phyloP scores from a whole-genome alignment of 2,113 vertebrate genomes.

The Perca flavescens region DNA sequence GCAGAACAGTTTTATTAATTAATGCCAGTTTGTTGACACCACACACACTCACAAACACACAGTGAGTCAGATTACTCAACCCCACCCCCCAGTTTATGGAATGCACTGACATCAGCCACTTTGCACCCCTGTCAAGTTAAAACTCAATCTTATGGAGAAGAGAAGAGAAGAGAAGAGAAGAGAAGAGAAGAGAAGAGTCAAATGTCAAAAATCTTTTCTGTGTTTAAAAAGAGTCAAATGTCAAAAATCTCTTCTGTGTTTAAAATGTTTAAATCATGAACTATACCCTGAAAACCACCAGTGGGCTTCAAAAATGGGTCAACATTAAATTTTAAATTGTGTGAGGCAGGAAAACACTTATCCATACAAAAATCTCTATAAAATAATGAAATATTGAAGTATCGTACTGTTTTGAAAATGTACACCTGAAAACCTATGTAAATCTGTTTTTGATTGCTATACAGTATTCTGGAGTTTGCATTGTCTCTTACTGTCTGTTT shows the following conservation, averaged over 20 bases:
- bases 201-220: too few species aligned
- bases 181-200: not conserved
- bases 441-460: not conserved
- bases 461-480: not conserved
- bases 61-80: conserved; percentile 10
- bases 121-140: conserved; percentile 28
- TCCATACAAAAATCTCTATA: not conserved
- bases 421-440: not conserved
- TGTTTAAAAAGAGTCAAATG: not conserved
- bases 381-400: not conserved
- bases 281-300: not conserved
- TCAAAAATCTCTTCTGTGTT: not conserved
- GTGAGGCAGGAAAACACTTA: not conserved
- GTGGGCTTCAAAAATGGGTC: not conserved
- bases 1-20: conserved; percentile 11
- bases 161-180: not conserved
- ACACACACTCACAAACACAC: conserved; percentile 14
- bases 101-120: conserved; percentile 44
- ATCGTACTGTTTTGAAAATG: not conserved
- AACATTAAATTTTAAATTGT: not conserved
- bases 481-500: not conserved
- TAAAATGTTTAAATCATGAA: not conserved
- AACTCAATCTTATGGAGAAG: conserved; percentile 21
- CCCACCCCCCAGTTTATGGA: conserved; percentile 21
- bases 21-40: conserved; percentile 32